phyloP scores from a whole-genome alignment of 2,888 invertebrate species.

The Drepanosiphum platanoidis region DNA sequence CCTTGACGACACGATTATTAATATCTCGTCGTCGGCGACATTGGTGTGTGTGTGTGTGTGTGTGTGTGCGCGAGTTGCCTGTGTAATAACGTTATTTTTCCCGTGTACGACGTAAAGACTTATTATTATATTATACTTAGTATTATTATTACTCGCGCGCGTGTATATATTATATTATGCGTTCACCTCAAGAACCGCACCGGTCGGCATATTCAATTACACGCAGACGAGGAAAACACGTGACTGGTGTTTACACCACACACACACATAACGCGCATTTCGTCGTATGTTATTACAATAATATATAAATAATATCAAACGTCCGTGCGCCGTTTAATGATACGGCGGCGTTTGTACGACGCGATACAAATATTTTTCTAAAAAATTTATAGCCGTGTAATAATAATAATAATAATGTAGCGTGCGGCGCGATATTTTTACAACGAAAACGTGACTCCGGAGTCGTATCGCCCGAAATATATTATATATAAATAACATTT shows the following conservation, averaged over 20 bases:
- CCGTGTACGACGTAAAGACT: neutral
- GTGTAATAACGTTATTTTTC: neutral
- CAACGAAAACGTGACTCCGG: conserved; percentile 27
- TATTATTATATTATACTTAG: neutral
- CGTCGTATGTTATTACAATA: neutral
- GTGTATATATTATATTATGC: too few species aligned
- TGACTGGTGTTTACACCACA: neutral
- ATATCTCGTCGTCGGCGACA: neutral
- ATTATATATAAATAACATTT: neutral
- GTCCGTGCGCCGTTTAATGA: neutral
- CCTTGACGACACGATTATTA: neutral
- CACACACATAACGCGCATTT: neutral
- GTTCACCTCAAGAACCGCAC: neutral
- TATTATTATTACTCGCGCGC: neutral
- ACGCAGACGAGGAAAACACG: neutral
- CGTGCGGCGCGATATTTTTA: neutral
- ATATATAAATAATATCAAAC: neutral
- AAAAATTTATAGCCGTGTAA: too few species aligned
- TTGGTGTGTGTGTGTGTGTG: neutral
- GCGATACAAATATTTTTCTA: too few species aligned
- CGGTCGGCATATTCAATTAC: neutral
- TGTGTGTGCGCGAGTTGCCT: too few species aligned
- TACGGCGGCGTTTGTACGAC: neutral
- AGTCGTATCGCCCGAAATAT: neutral
- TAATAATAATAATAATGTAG: too few species aligned